phyloP scores from a whole-genome alignment of 53 echinoderm and acorn worm genomes.

The Glandiceps talaboti region DNA sequence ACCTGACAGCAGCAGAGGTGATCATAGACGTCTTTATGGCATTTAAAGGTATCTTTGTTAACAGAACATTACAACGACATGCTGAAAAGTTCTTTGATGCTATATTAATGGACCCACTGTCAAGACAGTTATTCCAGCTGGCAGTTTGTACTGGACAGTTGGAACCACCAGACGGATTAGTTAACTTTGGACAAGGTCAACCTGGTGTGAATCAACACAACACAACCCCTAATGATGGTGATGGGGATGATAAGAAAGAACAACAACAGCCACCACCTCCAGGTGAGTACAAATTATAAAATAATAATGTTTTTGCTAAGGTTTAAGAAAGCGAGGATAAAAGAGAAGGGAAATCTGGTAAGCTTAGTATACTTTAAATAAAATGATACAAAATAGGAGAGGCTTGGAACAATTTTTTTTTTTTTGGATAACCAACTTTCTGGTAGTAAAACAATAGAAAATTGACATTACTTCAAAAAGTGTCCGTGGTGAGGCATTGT shows the following conservation, averaged over 20 bases:
- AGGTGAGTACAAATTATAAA: neutral
- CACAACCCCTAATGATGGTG: neutral
- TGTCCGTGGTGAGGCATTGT: no score
- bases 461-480: no score
- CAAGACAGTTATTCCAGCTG: conserved; percentile 33
- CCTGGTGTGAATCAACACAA: neutral
- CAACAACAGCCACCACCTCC: conserved; percentile 13
- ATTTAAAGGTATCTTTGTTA: conserved; percentile 1
- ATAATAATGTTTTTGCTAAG: no score
- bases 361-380: no score
- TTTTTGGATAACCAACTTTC: no score
- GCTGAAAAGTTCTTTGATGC: conserved; percentile 5
- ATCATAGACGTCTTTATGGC: conserved; percentile 23
- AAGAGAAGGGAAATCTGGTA: no score
- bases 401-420: no score
- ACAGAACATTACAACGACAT: conserved; percentile 4
- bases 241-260: conserved; percentile 1
- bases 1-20: conserved; percentile 28
- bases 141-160: conserved; percentile 32
- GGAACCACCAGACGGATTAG: conserved; percentile 20
- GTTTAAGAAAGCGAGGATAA: no score
- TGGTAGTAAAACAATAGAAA: no score
- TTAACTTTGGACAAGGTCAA: neutral
- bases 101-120: conserved; percentile 6
- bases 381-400: no score